Evolutionary conservation across 2,797 vertebrate genomes (phyloP), one percentile per base, ranked within the genome.

Genomic region (Melanogrammus aeglefinus): DNA sequence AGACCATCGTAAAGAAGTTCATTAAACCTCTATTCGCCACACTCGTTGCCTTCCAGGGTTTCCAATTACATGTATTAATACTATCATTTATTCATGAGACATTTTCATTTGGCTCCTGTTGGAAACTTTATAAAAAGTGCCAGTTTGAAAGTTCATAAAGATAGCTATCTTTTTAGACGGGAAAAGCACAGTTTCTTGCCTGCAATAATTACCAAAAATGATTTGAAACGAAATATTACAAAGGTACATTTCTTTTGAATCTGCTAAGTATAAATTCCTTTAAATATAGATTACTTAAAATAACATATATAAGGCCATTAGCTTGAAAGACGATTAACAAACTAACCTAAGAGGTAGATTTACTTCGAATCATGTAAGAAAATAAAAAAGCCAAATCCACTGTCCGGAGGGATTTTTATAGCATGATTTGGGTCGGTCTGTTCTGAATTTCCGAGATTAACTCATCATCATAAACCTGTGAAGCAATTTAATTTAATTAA

Each of bases 401-500:
- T 13, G 24, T 29, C 24, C n/a, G 12, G 24, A 12, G 24, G 24
- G 24, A 2, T 24, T 70, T 70, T 70, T 29, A 70, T 70, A 29
- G 27, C 27, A 21, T 24, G 72, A 74, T 31, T 71, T 78, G 0
- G 1, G 9, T 24, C 18, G 63, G 39, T 78, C 16, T 27, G 47
- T 9, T 27, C 63, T 74, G 31, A 16, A 72, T 80, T 39, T 24
- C 69, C 72, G 69, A 70, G 77, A 84, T 77, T 57, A 77, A 81
- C 5, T 6, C 47, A 41, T 75, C 71, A 78, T n/a, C 71, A 44
- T 76, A 51, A 82, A 79, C 51, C 74, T 29, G 39, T 75, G 41
- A 33, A 44, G 16, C n/a, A 38, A 72, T 82, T 83, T 71, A 74
- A 77, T 41, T 63, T 77, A 70, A 33, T 77, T 41, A 6, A 70